Conservation (phyloP, 2,888 invertebrate species). For the Bellardia pandia region DNA sequence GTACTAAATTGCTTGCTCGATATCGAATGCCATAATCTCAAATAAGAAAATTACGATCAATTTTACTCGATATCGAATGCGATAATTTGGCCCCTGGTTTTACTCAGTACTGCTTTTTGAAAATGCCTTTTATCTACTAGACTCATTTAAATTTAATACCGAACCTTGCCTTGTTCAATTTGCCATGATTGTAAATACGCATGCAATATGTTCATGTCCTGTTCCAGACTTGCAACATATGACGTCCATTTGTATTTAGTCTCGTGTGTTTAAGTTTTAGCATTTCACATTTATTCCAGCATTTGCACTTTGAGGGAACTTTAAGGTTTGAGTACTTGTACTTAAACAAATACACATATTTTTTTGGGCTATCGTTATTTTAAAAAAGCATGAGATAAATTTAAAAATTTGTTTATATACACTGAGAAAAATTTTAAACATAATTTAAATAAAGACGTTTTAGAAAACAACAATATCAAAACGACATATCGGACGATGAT, state of each 20-base stretch:
- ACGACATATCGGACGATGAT: too few species aligned
- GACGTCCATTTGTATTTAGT: conserved; percentile 67
- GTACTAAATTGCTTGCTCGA: too few species aligned
- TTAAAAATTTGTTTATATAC: conserved; percentile 63
- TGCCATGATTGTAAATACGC: not conserved
- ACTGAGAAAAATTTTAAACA: conserved; percentile 21
- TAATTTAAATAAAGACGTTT: not conserved
- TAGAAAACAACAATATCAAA: too few species aligned
- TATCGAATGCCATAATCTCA: too few species aligned
- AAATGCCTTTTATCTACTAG: too few species aligned
- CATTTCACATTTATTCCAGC: conserved; percentile 36
- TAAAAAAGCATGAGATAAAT: conserved; percentile 62
- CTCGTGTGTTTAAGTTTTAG: conserved; percentile 27
- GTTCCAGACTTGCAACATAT: conserved; percentile 70
- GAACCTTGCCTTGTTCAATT: conserved; percentile 27
- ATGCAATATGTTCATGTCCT: conserved; percentile 34
- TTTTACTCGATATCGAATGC: too few species aligned
- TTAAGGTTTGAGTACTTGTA: conserved; percentile 65
- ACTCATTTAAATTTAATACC: too few species aligned
- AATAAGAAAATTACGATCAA: too few species aligned
- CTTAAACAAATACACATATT: conserved; percentile 32
- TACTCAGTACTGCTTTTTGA: too few species aligned
- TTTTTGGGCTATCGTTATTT: conserved; percentile 60
- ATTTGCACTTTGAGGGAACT: conserved; percentile 64
- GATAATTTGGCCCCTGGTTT: too few species aligned